These are phyloP conservation scores for Pseudomyrmex sp. DNA, from an alignment of 1,140 invertebrate genomes.

Conservation along the genomic window DNA sequence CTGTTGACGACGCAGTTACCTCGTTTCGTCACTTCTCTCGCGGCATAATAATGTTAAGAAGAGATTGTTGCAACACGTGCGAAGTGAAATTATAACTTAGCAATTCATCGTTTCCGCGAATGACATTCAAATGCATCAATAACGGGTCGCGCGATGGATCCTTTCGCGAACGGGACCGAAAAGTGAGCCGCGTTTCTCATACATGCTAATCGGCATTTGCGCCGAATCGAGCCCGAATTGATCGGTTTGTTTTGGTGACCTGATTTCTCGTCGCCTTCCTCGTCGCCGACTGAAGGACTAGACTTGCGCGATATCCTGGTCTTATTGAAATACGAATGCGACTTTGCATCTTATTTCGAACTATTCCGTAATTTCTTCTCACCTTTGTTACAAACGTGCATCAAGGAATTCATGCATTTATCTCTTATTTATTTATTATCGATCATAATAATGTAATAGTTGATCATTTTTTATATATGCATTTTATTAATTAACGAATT, in stretches of 20 bases:
- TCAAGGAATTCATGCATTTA: neutral
- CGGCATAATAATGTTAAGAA: neutral
- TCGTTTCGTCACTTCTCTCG: neutral
- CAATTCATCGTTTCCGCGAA: neutral
- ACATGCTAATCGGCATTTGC: constrained; percentile 63
- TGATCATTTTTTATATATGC: too few species aligned
- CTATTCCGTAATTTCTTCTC: neutral
- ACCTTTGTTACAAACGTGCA: too few species aligned
- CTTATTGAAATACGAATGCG: neutral
- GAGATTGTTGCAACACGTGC: neutral
- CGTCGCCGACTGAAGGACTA: constrained; percentile 41
- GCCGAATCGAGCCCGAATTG: constrained; percentile 53
- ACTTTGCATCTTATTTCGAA: neutral
- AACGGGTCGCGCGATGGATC: neutral
- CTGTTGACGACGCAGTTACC: too few species aligned
- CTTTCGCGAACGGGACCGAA: neutral
- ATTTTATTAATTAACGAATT: neutral
- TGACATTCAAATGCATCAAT: constrained; percentile 3
- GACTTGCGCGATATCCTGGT: neutral
- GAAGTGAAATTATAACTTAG: neutral
- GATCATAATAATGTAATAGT: too few species aligned
- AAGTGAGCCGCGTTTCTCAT: constrained; percentile 36
- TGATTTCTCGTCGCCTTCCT: constrained; percentile 49
- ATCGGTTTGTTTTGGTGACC: constrained; percentile 68
- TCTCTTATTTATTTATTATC: too few species aligned